A percentile compares a stretch with the other conserved stretches of the same genome.
phyloP scores from a whole-genome alignment of 2,888 invertebrate species.

The Craniophora ligustri region DNA sequence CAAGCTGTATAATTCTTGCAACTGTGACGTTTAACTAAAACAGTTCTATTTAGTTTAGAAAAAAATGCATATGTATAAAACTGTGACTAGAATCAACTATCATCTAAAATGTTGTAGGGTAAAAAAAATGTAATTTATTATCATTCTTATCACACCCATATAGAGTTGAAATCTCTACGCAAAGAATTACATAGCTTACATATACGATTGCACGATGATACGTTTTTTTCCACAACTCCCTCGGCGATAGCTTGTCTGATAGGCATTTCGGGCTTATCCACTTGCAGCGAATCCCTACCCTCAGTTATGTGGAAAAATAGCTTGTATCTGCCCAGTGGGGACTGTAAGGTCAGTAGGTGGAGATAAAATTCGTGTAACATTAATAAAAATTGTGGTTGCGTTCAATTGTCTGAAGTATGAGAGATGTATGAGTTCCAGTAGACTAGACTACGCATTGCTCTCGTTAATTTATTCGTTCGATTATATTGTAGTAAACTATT shows the following conservation, averaged over 20 bases:
- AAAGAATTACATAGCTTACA: constrained; percentile 9
- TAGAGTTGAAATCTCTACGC: neutral
- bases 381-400: too few species aligned
- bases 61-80: too few species aligned
- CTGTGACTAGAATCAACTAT: neutral
- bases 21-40: too few species aligned
- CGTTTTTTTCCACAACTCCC: constrained; percentile 40
- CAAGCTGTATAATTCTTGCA: too few species aligned
- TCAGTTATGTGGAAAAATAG: constrained; percentile 27
- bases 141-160: neutral
- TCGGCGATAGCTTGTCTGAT: constrained; percentile 10
- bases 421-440: too few species aligned
- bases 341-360: constrained; percentile 20
- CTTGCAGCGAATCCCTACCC: constrained; percentile 16
- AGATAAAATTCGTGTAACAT: constrained; percentile 35
- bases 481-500: too few species aligned
- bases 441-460: too few species aligned
- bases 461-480: too few species aligned
- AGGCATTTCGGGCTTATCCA: constrained; percentile 8
- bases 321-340: constrained; percentile 23
- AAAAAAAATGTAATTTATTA: neutral
- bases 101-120: neutral
- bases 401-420: too few species aligned
- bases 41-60: too few species aligned
- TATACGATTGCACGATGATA: constrained; percentile 19